Percentiles rank a stretch among this genome's conserved stretches.
These are phyloP conservation scores for Buceros bicornis DNA, from an alignment of 2,797 vertebrate genomes.

Conservation along the genomic window DNA sequence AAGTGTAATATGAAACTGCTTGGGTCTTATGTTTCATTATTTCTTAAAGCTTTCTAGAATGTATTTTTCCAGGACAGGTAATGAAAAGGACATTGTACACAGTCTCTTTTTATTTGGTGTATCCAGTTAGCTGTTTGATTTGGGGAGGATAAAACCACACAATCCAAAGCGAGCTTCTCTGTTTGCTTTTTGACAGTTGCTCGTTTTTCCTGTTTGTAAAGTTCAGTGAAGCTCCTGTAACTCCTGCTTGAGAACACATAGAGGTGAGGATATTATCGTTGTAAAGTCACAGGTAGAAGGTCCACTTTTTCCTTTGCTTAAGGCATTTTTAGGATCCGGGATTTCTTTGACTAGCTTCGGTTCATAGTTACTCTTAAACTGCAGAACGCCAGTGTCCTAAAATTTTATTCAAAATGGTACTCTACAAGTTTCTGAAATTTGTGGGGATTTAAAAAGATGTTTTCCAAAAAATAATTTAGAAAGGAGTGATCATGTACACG, in stretches of 20 bases:
- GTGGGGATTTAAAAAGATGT: neutral
- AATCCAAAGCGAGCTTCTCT: neutral
- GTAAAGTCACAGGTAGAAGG: neutral
- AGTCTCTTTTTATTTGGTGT: neutral
- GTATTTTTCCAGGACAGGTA: neutral
- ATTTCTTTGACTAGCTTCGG: neutral
- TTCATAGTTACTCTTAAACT: neutral
- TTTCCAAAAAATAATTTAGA: neutral
- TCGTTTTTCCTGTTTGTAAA: neutral
- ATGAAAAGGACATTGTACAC: neutral
- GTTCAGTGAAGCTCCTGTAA: neutral
- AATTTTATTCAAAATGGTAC: neutral
- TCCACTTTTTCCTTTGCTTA: neutral
- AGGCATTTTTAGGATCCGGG: neutral
- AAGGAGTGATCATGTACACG: neutral
- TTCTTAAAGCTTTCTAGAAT: neutral
- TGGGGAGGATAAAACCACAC: neutral
- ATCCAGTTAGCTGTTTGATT: neutral
- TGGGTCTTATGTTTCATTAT: neutral
- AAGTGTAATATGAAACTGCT: neutral
- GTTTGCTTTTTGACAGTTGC: neutral
- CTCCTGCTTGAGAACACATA: neutral
- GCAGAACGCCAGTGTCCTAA: neutral
- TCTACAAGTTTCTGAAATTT: neutral
- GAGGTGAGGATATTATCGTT: neutral